These are phyloP conservation scores for Butorides virescens DNA, from an alignment of 2,113 vertebrate species.

Conservation along the genomic window DNA sequence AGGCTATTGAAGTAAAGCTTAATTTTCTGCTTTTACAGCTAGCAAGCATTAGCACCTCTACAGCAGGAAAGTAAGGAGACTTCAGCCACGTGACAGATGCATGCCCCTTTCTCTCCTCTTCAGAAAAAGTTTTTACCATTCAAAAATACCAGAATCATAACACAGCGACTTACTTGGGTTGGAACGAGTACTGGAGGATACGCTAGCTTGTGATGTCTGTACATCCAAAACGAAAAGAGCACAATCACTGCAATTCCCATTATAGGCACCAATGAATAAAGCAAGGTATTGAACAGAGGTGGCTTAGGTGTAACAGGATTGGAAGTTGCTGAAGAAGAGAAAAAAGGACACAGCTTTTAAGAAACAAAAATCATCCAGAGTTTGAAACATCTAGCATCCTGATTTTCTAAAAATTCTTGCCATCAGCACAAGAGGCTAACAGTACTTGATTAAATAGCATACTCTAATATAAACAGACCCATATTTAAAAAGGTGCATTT, in stretches of 20 bases:
- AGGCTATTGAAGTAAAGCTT: constrained; percentile 19
- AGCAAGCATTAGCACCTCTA: background rate
- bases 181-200: constrained; percentile 97
- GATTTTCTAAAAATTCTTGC: background rate
- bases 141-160: background rate
- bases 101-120: background rate
- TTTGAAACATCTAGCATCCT: background rate
- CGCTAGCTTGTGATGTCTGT: constrained; percentile 96
- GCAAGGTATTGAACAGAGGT: constrained; percentile 91
- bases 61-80: background rate
- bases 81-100: background rate
- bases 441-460: background rate
- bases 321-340: constrained; percentile 83
- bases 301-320: constrained; percentile 91
- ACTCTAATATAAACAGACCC: background rate
- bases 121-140: background rate
- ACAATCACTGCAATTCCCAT: constrained; percentile 91
- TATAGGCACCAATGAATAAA: constrained; percentile 95
- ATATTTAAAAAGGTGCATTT: background rate
- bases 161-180: constrained; percentile 87
- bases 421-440: background rate
- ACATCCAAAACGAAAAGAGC: constrained; percentile 98
- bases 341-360: background rate
- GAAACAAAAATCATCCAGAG: background rate
- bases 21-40: background rate